Evolutionary conservation across 2,113 vertebrate genomes (phyloP), one percentile per base, ranked within the genome.

Genomic region (Lichenostomus cassidix): DNA sequence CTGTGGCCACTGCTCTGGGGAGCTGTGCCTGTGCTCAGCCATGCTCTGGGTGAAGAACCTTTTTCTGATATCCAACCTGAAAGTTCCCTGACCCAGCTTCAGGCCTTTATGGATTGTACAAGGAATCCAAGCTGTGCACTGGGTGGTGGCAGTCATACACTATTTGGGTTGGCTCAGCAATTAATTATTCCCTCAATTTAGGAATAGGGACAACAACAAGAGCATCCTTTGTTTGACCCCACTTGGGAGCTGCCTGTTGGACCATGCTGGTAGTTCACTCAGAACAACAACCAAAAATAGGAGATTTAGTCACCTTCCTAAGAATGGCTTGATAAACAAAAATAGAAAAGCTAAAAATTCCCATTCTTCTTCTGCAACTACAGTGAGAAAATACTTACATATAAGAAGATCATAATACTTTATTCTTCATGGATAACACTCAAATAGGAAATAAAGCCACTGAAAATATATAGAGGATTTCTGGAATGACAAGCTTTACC

Each of bases 221-320:
- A 74, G 6, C 24, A 71, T 56, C 35, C 27, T 79, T 47, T 63
- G 9, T 63, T 53, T 41, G 53, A 60, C 9, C 10, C 9, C 23
- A 29, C 37, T 15, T 29, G 33, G 39, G 29, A 90, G 29, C 28
- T 80, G 19, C 29, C 47, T 71, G 27, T 39, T 67, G 47, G 39
- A 41, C 18, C 1, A 0, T 8, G 37, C 19, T 15, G 16, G 4
- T 11, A 24, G 4, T 12, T 4, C 12, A 56, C 5, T 20, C 16
- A 37, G 35, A 71, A 56, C 22, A 75, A 65, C 53, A 64, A 14
- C 3, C 5, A n/a, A 59, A 64, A 14, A 5, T 7, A 31, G 5
- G 11, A 70, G 31, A 78, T 87, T 41, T 55, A 46, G 15, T 65
- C 28, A 73, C 31, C 55, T 41, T 24, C 18, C 5, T 42, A 37